Evolutionary conservation across 1,140 invertebrate species (phyloP).

Genomic region (Druon quercuslanigerum): DNA sequence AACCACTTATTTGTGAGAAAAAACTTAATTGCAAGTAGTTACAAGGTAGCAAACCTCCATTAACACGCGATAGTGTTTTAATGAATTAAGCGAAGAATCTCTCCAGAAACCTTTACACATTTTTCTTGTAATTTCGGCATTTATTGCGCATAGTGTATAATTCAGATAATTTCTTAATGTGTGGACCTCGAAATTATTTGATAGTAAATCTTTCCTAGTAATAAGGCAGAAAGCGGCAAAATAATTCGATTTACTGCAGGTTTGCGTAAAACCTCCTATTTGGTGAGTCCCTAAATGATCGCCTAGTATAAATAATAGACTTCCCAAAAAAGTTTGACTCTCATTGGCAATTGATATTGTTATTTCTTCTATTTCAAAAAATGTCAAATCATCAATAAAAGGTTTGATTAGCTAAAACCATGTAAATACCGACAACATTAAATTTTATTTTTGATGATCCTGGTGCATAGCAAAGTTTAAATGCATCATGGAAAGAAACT

Average conservation of each 20-base stretch:
- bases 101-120: conserved; percentile 28
- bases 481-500: too few relatives aligned
- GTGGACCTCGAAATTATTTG: neutral
- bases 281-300: conserved; percentile 58
- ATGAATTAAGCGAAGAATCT: conserved; percentile 38
- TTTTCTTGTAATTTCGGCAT: neutral
- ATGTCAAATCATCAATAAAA: conserved; percentile 51
- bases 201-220: conserved; percentile 31
- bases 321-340: neutral
- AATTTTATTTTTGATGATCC: too few relatives aligned
- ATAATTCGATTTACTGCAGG: conserved; percentile 33
- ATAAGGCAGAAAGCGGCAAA: conserved; percentile 41
- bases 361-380: conserved; percentile 55
- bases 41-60: conserved; percentile 38
- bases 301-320: conserved; percentile 53
- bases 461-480: too few relatives aligned
- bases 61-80: conserved; percentile 41
- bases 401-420: too few relatives aligned
- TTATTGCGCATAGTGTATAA: neutral
- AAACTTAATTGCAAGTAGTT: conserved; percentile 35
- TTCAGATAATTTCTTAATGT: neutral
- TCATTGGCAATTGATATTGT: conserved; percentile 11
- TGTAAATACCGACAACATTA: too few relatives aligned
- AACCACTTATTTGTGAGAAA: conserved; percentile 38
- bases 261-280: conserved; percentile 54